Conservation (phyloP, 1,140 invertebrate species). For the Zaprionus africanus region DNA sequence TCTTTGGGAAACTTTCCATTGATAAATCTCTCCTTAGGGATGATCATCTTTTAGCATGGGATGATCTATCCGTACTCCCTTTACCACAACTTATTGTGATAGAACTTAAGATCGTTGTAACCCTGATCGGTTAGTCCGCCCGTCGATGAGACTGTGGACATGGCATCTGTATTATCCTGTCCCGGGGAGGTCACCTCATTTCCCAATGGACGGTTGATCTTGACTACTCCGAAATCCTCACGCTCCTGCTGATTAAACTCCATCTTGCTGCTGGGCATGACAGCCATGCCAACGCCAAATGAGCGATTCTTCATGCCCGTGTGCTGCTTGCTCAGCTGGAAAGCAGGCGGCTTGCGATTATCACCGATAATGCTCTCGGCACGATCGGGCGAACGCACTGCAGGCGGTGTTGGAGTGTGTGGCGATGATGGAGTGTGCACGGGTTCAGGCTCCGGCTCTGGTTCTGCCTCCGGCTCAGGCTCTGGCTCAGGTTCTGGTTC, state of each 20-base stretch:
- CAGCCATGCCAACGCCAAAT: conserved; percentile 78
- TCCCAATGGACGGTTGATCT: conserved; percentile 80
- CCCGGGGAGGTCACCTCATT: conserved; percentile 63
- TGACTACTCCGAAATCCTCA: conserved; percentile 80
- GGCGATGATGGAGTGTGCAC: conserved; percentile 51
- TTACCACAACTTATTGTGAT: conserved; percentile 88
- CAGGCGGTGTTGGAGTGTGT: conserved; percentile 61
- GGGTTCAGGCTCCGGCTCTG: conserved; percentile 42
- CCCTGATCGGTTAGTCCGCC: conserved; percentile 86
- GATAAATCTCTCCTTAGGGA: too few relatives aligned
- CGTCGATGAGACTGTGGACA: conserved; percentile 67
- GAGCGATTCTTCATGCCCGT: conserved; percentile 84
- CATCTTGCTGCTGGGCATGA: conserved; percentile 80
- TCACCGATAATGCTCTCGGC: conserved; percentile 71
- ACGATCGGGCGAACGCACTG: conserved; percentile 60
- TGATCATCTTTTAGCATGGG: too few relatives aligned
- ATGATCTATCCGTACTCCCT: conserved; percentile 6
- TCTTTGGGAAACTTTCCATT: background rate
- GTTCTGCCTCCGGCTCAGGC: conserved; percentile 50
- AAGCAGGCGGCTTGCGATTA: conserved; percentile 63
- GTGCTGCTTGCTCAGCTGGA: conserved; percentile 81
- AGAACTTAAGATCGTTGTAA: conserved; percentile 88
- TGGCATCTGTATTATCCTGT: conserved; percentile 69
- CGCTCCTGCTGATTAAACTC: conserved; percentile 79
- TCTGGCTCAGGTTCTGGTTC: conserved; percentile 37